These are phyloP conservation scores for Pseudachorutes palmiensis DNA, from an alignment of 1,140 invertebrate genomes.

Conservation along the genomic window DNA sequence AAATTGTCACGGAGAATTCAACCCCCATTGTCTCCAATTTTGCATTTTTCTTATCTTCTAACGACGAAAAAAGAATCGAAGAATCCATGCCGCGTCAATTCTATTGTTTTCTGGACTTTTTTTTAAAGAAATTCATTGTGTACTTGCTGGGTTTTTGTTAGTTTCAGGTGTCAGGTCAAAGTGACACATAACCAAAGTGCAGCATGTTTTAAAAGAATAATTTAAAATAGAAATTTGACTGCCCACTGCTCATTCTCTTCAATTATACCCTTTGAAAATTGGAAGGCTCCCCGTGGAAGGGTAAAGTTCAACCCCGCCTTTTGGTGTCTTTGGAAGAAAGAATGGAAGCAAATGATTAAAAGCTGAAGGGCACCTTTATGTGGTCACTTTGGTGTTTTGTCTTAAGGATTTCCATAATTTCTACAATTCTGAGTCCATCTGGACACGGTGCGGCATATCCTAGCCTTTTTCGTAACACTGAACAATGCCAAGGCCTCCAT, in stretches of 20 bases:
- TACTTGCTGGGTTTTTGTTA: neutral
- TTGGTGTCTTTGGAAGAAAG: neutral
- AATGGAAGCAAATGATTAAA: too few relatives aligned
- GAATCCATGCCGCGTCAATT: neutral
- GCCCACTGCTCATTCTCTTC: neutral
- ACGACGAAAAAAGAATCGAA: too few relatives aligned
- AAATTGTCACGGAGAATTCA: too few relatives aligned
- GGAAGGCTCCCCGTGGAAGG: too few relatives aligned
- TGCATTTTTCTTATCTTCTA: too few relatives aligned
- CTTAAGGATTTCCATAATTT: constrained; percentile 23
- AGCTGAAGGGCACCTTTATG: neutral
- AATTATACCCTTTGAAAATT: neutral
- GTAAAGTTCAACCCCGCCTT: neutral
- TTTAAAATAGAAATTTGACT: neutral
- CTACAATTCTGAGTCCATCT: too few relatives aligned
- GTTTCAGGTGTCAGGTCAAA: neutral
- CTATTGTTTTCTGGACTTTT: neutral
- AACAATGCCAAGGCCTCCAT: too few relatives aligned
- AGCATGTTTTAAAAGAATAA: neutral
- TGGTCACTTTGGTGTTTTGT: constrained; percentile 18
- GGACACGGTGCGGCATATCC: too few relatives aligned
- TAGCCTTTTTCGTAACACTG: too few relatives aligned
- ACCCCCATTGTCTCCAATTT: too few relatives aligned
- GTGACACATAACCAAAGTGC: neutral
- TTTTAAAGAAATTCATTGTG: neutral